Evolutionary conservation across 1,140 invertebrate species (phyloP), one percentile per base, ranked within the genome.

Genomic region (Hyles vespertilio): DNA sequence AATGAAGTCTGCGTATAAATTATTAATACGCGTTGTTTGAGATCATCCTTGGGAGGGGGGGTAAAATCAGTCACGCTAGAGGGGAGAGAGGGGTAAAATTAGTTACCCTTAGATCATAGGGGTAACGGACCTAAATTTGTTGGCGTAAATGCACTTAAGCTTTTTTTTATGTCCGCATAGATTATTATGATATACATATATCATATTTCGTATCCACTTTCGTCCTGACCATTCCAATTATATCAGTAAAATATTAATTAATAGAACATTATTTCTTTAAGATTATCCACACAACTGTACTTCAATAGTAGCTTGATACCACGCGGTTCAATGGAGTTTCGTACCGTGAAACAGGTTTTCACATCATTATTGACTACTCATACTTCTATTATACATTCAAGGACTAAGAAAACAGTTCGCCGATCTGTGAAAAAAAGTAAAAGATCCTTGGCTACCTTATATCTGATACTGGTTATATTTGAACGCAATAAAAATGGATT

Each of bases 341-440:
- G n/a, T 6, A 11, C 44, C 3, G 11, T 48, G 9, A 48, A 48
- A 48, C 47, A 12, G 47, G 47, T 48, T 48, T 48, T 8, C 47
- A 11, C n/a, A 22, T 22, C 22, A 22, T 12, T 12, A 11, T 48
- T 22, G n/a, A 48, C n/a, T n/a, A 48, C 47, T 11, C 22, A 48
- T 48, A 22, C n/a, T 11, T 3, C 22, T 48, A 11, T 11, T 48
- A 48, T 48, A 12, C n/a, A 48, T 22, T 22, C 10, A 48, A 48
- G 47, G 47, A 22, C 47, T 48, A 48, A 48, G 22, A 48, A 48
- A 48, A 12, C 47, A 48, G n/a, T 48, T 6, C 6, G 22, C 8
- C 47, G 10, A 22, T 48, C 22, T 22, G 11, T 12, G 5, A n/a
- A 48, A 11, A n/a, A 6, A 6, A 48, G 47, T 10, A 48, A 12